Evolutionary conservation across 2,797 vertebrate species (phyloP), one percentile per base, ranked within the genome.

Genomic region (Malurus splendens): DNA sequence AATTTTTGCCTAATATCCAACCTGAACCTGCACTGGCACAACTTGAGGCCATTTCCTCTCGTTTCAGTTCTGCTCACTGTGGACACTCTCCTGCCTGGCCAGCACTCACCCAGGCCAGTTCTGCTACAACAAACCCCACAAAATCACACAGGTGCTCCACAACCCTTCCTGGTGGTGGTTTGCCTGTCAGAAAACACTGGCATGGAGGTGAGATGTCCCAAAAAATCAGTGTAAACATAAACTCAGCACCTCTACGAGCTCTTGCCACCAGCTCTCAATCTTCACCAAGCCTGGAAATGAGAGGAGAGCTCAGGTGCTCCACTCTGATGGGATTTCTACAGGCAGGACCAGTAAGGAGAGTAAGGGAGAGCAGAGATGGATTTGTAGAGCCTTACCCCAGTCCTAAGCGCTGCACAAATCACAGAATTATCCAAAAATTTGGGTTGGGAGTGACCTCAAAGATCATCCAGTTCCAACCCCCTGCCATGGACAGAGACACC

Each of bases 201-300:
- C 4, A 0, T 0, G 0, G 19, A 62, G 52, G 12, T 1, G 32
- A 82, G n/a, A 52, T 10, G 14, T 24, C 45, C 14, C 42, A 71
- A 41, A 73, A 80, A 30, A 17, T 64, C n/a, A 50, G 15, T 2
- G 9, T 1, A 2, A 27, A 19, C 8, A 3, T 1, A 38, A 57
- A 61, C 14, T 38, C 74, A 22, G 28, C 38, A 51, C 6, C 28
- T 6, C 10, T 8, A 7, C 5, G 32, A 22, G 33, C 18, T 88
- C 41, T 47, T 59, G 55, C 24, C 32, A 86, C 18, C 30, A 66
- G 19, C 55, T 82, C 30, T 1, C 4, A 39, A 23, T 5, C 10
- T 65, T 41, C 1, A 1, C 23, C 55, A 38, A 38, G 8, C 3
- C n/a, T 17, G 45, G 27, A 59, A 60, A 60, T 2, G 24, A 60